Evolutionary conservation across 2,797 vertebrate genomes (phyloP).

Genomic region (Lemur catta): DNA sequence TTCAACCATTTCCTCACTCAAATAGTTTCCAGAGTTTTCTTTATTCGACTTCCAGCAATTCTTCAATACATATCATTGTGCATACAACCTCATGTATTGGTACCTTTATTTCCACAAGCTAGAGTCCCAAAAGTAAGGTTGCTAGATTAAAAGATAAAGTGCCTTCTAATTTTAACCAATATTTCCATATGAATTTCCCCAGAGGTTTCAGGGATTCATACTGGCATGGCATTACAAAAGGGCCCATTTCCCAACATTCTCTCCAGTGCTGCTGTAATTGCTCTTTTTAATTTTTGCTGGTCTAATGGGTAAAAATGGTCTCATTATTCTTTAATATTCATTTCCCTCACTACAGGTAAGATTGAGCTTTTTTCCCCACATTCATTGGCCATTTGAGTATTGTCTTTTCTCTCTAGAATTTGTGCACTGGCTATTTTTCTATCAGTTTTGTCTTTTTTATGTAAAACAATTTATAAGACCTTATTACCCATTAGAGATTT

Average conservation of each 20-base stretch:
- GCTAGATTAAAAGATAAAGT: neutral
- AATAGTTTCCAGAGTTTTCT: neutral
- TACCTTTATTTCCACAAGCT: neutral
- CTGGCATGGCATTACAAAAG: neutral
- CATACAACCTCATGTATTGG: neutral
- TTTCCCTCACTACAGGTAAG: neutral
- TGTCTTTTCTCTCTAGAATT: neutral
- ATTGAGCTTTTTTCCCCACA: neutral
- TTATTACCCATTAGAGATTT: neutral
- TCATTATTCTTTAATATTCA: neutral
- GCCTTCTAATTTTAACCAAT: neutral
- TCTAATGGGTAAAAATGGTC: neutral
- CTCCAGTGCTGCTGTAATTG: neutral
- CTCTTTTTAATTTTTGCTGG: neutral
- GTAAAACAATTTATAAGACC: neutral
- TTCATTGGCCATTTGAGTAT: neutral
- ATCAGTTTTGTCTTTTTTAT: neutral
- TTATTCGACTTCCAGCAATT: neutral
- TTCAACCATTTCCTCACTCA: neutral
- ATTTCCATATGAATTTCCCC: constrained; percentile 15
- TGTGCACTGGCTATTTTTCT: neutral
- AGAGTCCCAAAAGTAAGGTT: neutral
- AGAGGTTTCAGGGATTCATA: neutral
- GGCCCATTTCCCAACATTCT: neutral
- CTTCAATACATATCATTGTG: neutral